A percentile compares a stretch with the other conserved stretches of the same genome.
Conservation (phyloP, 2,113 vertebrate genomes). For the Callaeas wilsoni region DNA sequence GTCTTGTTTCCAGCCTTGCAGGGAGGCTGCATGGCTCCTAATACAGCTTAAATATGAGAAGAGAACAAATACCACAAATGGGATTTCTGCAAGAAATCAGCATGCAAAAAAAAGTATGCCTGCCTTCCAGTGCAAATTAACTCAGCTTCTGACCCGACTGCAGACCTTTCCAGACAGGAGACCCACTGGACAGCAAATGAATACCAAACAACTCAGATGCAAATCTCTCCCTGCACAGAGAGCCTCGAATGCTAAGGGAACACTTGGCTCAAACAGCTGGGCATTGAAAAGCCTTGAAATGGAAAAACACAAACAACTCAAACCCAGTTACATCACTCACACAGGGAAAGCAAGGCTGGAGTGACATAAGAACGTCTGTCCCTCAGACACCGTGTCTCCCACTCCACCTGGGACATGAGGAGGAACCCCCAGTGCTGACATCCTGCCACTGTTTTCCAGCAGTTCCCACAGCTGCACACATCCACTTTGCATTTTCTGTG, state of each 20-base stretch:
- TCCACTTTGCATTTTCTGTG: not conserved
- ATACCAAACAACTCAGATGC: constrained; percentile 3
- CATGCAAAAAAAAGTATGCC: not conserved
- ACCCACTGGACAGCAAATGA: not conserved
- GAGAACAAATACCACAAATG: constrained; percentile 4
- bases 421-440: not conserved
- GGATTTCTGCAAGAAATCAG: not conserved
- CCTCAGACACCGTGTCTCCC: not conserved
- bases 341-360: not conserved
- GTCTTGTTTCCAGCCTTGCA: not conserved
- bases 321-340: not conserved
- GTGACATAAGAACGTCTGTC: not conserved
- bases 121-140: constrained; percentile 21
- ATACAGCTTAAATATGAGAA: not conserved
- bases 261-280: not conserved
- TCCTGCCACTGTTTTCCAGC: fast-evolving
- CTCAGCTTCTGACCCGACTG: not conserved
- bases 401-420: not conserved
- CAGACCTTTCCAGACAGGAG: not conserved
- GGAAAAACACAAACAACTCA: not conserved
- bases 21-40: not conserved
- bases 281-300: not conserved
- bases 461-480: not conserved
- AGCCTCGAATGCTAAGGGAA: not conserved
- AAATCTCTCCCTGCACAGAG: not conserved